phyloP scores from a whole-genome alignment of 2,888 invertebrate species.

The Camptogramma bilineatum region DNA sequence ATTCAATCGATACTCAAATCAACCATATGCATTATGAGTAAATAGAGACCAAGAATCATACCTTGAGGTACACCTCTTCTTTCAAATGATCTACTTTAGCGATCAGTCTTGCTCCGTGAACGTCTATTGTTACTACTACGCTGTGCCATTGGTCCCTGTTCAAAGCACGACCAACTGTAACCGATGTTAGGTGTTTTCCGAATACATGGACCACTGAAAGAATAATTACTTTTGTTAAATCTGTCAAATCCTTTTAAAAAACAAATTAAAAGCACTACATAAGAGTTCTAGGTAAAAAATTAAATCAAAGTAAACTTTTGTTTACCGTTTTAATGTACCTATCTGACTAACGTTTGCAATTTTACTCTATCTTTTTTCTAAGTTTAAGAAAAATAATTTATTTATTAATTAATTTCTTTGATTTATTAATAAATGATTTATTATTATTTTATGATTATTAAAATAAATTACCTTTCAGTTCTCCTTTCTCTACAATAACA shows the following conservation, averaged over 20 bases:
- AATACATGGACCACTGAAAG: slow-evolving; percentile 93
- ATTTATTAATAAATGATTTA: too few relatives aligned
- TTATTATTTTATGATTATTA: too few relatives aligned
- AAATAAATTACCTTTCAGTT: slow-evolving; percentile 87
- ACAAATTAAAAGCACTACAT: background rate
- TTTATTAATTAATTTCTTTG: too few relatives aligned
- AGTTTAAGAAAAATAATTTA: background rate
- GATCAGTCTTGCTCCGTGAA: slow-evolving; percentile 92
- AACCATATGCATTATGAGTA: slow-evolving; percentile 25
- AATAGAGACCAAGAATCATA: slow-evolving; percentile 38
- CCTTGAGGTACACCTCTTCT: slow-evolving; percentile 92
- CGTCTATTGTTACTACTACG: slow-evolving; percentile 94
- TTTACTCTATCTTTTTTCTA: too few relatives aligned
- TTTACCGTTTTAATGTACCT: too few relatives aligned
- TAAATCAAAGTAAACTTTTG: too few relatives aligned
- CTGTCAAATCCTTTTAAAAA: slow-evolving; percentile 12
- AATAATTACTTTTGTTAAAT: background rate
- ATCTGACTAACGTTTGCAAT: background rate
- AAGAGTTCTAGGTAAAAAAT: background rate
- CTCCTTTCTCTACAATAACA: slow-evolving; percentile 96
- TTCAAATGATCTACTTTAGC: slow-evolving; percentile 94
- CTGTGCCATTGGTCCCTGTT: slow-evolving; percentile 96
- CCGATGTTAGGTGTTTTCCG: slow-evolving; percentile 92
- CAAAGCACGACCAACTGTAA: slow-evolving; percentile 94
- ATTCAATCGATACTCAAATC: background rate